phyloP scores from a whole-genome alignment of 2,113 vertebrate species.

The Chloroceryle aenea region DNA sequence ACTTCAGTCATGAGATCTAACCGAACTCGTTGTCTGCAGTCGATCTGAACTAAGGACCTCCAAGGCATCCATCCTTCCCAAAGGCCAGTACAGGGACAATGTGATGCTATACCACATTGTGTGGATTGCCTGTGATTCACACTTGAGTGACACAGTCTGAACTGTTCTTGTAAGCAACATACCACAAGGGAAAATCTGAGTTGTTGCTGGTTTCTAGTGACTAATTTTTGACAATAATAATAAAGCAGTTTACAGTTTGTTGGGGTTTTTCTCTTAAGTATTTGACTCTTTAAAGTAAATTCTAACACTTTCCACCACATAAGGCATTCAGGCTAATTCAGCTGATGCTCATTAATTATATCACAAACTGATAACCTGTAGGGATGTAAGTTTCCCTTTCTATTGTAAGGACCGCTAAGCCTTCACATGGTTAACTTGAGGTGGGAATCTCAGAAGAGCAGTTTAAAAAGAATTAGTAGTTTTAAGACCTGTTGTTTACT shows the following conservation, averaged over 20 bases:
- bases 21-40: background rate
- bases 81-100: background rate
- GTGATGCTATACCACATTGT: background rate
- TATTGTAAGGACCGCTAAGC: background rate
- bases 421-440: background rate
- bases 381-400: background rate
- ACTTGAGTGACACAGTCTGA: background rate
- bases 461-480: conserved; percentile 15
- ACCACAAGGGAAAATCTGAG: background rate
- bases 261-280: background rate
- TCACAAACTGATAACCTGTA: background rate
- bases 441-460: background rate
- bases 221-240: conserved; percentile 5
- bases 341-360: background rate
- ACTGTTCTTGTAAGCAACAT: background rate
- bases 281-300: background rate
- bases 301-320: background rate
- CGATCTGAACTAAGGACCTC: background rate
- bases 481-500: conserved; percentile 28
- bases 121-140: background rate
- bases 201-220: background rate
- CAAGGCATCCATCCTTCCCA: background rate
- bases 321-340: background rate
- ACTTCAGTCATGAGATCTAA: background rate
- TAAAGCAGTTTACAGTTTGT: background rate